Base-by-base conservation (phyloP, 1,140 invertebrate species). In the Drosophila sulfurigaster region DNA sequence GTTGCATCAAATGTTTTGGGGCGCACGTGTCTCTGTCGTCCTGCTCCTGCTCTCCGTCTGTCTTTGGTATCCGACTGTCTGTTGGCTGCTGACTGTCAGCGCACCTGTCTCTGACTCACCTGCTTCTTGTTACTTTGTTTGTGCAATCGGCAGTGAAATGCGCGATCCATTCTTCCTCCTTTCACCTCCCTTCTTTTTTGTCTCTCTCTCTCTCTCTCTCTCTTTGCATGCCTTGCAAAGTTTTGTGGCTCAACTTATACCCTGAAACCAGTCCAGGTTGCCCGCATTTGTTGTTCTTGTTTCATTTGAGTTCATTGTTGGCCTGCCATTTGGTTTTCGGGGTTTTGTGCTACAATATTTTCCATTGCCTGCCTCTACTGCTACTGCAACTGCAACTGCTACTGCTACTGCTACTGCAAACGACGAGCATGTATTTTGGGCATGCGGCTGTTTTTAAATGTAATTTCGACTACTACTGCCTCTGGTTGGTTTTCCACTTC, bases 1-100 rank as follows among this genome's bases (percentile, higher is more conserved):
- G 76, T 69, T 77, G 54, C 67, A 86, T 79, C 72, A 77, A 77
- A 81, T 79, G 79, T 73, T 76, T 65, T 72, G 66, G 62, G 45
- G 62, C 67, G 63, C 77, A 67, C 74, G 73, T 76, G 73, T 71
- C 57, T 54, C 59, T 48, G 45, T 30, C 57, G 10, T 48, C n/a
- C 43, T 13, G 41, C 32, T 35, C 6, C 20, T 20, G 20, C 16
- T 43, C 15, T 16, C 28, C 10, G 4, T n/a, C 15, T 58, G 28
- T 28, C 41, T 35, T 20, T 41, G 20, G 20, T 20, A 20, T 20
- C 20, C 20, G 20, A 25, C 38, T n/a, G 20, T n/a, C 54, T 35
- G 41, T 25, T 28, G 15, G 10, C 54, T 43, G 35, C 28, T 32
- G 59, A 49, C 64, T 66, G 52, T 77, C 78, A 81, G 65, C 58